Evolutionary conservation across 2,888 invertebrate species (phyloP).

Genomic region (Cartodere bifasciata): DNA sequence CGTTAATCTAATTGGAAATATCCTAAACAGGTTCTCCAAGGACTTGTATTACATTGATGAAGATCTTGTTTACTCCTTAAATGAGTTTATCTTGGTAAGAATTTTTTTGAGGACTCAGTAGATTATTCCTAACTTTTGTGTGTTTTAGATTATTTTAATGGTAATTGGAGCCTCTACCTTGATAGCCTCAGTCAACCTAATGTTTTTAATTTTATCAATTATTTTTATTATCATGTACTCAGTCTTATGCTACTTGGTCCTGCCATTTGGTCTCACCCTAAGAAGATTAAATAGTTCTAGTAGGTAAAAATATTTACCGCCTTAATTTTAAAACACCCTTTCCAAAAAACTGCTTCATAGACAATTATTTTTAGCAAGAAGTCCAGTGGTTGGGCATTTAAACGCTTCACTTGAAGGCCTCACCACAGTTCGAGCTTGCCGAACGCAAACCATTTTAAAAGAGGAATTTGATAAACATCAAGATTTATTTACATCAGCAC

Average conservation of each 20-base stretch:
- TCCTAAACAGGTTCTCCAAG: constrained; percentile 12
- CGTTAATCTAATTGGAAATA: constrained; percentile 11
- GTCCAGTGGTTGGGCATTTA: constrained; percentile 30
- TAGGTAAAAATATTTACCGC: constrained; percentile 28
- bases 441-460: constrained; percentile 24
- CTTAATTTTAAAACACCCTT: not conserved
- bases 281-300: constrained; percentile 57
- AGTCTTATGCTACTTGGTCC: constrained; percentile 49
- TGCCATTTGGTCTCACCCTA: constrained; percentile 62
- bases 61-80: constrained; percentile 19
- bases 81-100: constrained; percentile 18
- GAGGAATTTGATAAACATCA: constrained; percentile 30
- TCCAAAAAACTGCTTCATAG: no score
- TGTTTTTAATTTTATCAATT: constrained; percentile 50
- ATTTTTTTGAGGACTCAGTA: not conserved
- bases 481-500: constrained; percentile 27
- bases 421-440: constrained; percentile 27
- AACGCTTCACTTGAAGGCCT: constrained; percentile 31
- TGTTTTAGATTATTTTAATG: constrained; percentile 39
- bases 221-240: constrained; percentile 50
- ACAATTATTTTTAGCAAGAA: constrained; percentile 24
- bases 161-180: constrained; percentile 59
- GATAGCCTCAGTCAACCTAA: constrained; percentile 55
- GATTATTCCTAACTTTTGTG: constrained; percentile 4
- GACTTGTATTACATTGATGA: constrained; percentile 12